Evolutionary conservation across 2,113 vertebrate species (phyloP), one percentile per base, ranked within the genome.

Genomic region (Laterallus jamaicensis): DNA sequence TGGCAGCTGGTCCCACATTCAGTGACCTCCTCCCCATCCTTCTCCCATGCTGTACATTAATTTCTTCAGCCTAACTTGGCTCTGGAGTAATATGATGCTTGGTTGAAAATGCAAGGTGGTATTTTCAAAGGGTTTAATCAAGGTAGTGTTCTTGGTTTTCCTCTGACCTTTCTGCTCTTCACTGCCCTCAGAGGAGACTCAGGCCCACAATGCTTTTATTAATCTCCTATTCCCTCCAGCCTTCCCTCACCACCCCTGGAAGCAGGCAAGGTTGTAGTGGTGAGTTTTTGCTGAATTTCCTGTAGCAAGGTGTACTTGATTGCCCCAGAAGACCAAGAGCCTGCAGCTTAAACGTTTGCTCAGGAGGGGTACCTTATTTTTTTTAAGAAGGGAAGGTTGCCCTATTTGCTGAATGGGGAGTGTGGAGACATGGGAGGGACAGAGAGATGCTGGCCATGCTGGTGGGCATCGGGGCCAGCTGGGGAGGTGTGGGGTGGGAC

Each of bases 91-190:
- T 4, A 54, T 19, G 0, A 31, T 47, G 54, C 70, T 91, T 68
- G 73, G 47, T 49, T 69, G 91, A 55, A 77, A 84, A 35, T 2
- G 8, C 78, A 58, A 50, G 73, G 64, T 13, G 2, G 1, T 16
- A 2, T 40, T 94, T 82, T 63, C 73, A n/a, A 37, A 64, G 56
- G 35, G 44, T 79, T 58, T 71, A 47, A 10, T 52, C 3, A 4
- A 92, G 63, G 49, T 42, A 52, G 55, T 2, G 10, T 54, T 81
- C 82, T 60, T 14, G 31, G n/a, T 50, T 82, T 90, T 90, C 44
- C 44, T 88, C 69, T 88, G 80, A 88, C 64, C 74, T 95, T 88
- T 74, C 39, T 64, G 52, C 44, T 93, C 82, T 64, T 92, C 88
- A 44, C 54, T 32, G 37, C 85, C 28, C 69, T 71, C 62, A 39